These are phyloP conservation scores for Polymixis flavicincta DNA, from an alignment of 2,888 invertebrate species.

Conservation along the genomic window DNA sequence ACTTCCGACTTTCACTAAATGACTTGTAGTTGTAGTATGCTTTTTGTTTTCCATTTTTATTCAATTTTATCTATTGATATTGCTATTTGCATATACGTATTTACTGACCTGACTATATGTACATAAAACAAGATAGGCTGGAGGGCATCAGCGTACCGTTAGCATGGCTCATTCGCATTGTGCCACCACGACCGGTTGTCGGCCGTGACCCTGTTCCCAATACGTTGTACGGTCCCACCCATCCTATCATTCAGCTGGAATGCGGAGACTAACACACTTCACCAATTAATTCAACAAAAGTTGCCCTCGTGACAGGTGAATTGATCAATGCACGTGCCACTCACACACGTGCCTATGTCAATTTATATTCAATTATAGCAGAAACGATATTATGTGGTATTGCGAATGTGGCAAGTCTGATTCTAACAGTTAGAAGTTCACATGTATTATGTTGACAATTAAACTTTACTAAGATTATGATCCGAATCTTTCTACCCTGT, in stretches of 20 bases:
- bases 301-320: slow-evolving; percentile 44
- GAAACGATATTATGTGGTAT: background rate
- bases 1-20: slow-evolving; percentile 6
- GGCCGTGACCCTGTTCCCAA: slow-evolving; percentile 88
- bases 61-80: slow-evolving; percentile 3
- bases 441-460: background rate
- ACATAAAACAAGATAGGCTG: slow-evolving; percentile 63
- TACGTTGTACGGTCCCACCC: slow-evolving; percentile 79
- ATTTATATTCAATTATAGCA: background rate
- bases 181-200: slow-evolving; percentile 81
- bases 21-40: background rate
- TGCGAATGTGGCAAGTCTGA: slow-evolving; percentile 8
- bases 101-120: slow-evolving; percentile 36
- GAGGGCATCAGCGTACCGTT: slow-evolving; percentile 75
- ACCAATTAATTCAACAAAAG: slow-evolving; percentile 63
- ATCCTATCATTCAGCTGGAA: slow-evolving; percentile 79
- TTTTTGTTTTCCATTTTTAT: background rate
- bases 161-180: slow-evolving; percentile 79
- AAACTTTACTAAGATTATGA: slow-evolving; percentile 11
- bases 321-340: slow-evolving; percentile 48
- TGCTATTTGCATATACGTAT: slow-evolving; percentile 42
- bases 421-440: background rate
- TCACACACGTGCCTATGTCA: slow-evolving; percentile 29
- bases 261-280: slow-evolving; percentile 82
- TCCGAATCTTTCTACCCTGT: slow-evolving; percentile 6